Percentiles rank a stretch among this genome's conserved stretches.
phyloP scores from a whole-genome alignment of 2,113 vertebrate species.

The Mixornis gularis region DNA sequence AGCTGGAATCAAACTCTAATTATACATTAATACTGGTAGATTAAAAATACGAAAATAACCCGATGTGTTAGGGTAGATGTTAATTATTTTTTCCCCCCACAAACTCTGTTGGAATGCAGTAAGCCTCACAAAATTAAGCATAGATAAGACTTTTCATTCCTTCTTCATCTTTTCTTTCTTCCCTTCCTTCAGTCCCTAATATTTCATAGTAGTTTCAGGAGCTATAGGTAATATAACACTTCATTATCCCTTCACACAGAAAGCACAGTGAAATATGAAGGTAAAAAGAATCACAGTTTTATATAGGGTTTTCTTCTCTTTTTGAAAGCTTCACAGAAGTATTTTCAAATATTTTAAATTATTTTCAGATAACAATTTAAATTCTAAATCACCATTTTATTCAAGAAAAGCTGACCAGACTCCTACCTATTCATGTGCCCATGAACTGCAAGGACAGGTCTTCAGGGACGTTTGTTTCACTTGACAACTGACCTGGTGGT shows the following conservation, averaged over 20 bases:
- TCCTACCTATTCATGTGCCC: not conserved
- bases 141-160: not conserved
- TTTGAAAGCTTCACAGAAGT: not conserved
- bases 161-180: not conserved
- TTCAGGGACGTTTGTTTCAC: not conserved
- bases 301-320: not conserved
- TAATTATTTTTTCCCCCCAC: not conserved
- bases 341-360: not conserved
- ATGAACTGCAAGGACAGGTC: not conserved
- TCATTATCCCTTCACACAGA: not conserved
- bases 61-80: not conserved
- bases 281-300: not conserved
- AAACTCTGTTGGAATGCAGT: not conserved
- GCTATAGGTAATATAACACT: not conserved
- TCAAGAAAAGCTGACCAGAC: not conserved
- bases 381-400: conserved; percentile 26
- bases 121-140: not conserved
- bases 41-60: not conserved
- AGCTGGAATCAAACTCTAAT: not conserved
- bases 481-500: not conserved
- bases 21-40: not conserved
- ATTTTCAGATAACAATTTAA: not conserved
- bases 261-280: not conserved
- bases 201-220: not conserved
- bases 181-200: not conserved